These are phyloP conservation scores for Peromyscus californicus DNA, from an alignment of 2,113 vertebrate species.

Conservation along the genomic window DNA sequence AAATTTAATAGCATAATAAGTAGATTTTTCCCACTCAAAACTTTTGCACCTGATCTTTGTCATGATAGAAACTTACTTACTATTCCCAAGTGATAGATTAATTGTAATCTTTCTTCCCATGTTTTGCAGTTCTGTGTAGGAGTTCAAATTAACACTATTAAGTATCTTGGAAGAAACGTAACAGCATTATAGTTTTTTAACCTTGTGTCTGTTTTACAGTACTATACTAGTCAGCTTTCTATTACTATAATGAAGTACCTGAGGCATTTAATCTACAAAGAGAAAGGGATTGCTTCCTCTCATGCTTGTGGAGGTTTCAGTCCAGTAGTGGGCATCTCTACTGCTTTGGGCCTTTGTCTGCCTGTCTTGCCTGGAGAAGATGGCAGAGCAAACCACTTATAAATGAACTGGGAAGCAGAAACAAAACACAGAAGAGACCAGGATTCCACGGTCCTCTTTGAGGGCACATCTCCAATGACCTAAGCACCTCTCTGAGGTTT, in stretches of 20 bases:
- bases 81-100: background rate
- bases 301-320: background rate
- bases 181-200: background rate
- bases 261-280: background rate
- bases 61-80: conserved; percentile 1
- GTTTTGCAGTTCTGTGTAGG: background rate
- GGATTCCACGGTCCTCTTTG: background rate
- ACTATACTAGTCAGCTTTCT: background rate
- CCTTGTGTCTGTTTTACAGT: conserved; percentile 12
- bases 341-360: background rate
- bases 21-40: background rate
- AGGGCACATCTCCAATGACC: background rate
- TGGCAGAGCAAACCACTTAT: background rate
- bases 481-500: background rate
- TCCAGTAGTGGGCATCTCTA: background rate
- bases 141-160: conserved; percentile 24
- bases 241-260: background rate
- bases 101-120: background rate
- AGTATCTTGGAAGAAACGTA: conserved; percentile 50
- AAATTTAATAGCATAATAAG: conserved; percentile 29
- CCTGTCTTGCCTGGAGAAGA: background rate
- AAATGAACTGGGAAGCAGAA: background rate
- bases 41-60: background rate
- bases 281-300: background rate
- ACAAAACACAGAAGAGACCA: background rate